Conservation (phyloP, 2,888 invertebrate species). For the Andrena camellia region DNA sequence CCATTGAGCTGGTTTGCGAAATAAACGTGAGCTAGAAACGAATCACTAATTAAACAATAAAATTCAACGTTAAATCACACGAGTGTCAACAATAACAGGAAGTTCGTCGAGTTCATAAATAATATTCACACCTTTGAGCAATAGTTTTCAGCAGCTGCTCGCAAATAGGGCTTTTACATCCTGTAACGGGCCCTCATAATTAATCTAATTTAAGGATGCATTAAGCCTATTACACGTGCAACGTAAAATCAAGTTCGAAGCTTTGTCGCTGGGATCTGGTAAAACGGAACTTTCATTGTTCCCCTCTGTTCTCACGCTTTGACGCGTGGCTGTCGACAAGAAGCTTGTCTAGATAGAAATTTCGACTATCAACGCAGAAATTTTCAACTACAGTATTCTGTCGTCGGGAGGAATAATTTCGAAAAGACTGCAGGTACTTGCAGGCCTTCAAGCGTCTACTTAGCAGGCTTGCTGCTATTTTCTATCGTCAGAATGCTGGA, state of each 20-base stretch:
- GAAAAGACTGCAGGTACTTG: too few relatives aligned
- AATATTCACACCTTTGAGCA: not conserved
- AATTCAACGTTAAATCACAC: not conserved
- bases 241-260: conserved; percentile 33
- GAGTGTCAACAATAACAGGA: not conserved
- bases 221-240: conserved; percentile 27
- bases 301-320: not conserved
- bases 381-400: too few relatives aligned
- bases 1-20: too few relatives aligned
- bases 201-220: conserved; percentile 39
- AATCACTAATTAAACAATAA: too few relatives aligned
- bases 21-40: too few relatives aligned
- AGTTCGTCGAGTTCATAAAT: not conserved
- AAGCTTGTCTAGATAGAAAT: not conserved
- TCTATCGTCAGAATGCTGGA: too few relatives aligned
- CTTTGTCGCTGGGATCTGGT: not conserved
- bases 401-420: too few relatives aligned
- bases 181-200: conserved; percentile 7
- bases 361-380: not conserved
- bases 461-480: too few relatives aligned
- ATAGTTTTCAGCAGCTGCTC: not conserved
- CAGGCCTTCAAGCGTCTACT: too few relatives aligned
- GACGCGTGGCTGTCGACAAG: not conserved
- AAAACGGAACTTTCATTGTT: conserved; percentile 7
- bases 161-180: conserved; percentile 10